Evolutionary conservation across 2,797 vertebrate species (phyloP).

Genomic region (Gobio occitaniae): DNA sequence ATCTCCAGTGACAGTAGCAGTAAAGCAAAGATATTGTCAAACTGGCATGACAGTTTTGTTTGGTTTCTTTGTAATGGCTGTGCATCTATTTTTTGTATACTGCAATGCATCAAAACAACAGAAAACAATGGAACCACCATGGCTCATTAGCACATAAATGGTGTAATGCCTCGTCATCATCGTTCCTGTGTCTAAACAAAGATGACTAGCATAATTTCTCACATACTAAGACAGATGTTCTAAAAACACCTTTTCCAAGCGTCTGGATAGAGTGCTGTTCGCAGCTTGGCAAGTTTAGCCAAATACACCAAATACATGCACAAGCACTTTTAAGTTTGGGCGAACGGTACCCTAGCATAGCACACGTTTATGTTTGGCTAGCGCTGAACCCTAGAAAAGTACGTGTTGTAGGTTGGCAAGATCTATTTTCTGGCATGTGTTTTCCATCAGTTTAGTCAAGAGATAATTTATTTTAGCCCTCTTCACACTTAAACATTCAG

Average conservation of each 20-base stretch:
- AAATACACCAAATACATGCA: not conserved
- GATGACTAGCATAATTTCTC: not conserved
- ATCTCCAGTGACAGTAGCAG: conserved; percentile 16
- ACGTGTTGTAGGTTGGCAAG: conserved; percentile 11
- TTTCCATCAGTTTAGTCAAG: conserved; percentile 22
- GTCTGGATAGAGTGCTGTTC: not conserved
- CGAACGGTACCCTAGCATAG: not conserved
- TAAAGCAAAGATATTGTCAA: conserved; percentile 5
- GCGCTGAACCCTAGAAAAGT: not conserved
- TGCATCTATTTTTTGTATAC: not conserved
- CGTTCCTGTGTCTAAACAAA: not conserved
- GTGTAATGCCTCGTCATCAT: not conserved
- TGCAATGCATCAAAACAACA: not conserved
- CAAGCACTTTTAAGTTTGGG: conserved; percentile 7
- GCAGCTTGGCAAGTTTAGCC: not conserved
- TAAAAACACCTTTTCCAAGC: not conserved
- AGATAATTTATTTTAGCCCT: conserved; percentile 27
- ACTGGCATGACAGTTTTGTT: not conserved
- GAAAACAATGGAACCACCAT: not conserved
- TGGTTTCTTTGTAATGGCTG: not conserved
- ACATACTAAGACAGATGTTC: not conserved
- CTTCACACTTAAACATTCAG: conserved; percentile 25
- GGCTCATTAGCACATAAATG: conserved; percentile 6
- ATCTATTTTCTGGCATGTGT: conserved; percentile 26
- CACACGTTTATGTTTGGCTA: not conserved